Base-by-base conservation (phyloP, 2,113 vertebrate species). In the Sterna hirundo region DNA sequence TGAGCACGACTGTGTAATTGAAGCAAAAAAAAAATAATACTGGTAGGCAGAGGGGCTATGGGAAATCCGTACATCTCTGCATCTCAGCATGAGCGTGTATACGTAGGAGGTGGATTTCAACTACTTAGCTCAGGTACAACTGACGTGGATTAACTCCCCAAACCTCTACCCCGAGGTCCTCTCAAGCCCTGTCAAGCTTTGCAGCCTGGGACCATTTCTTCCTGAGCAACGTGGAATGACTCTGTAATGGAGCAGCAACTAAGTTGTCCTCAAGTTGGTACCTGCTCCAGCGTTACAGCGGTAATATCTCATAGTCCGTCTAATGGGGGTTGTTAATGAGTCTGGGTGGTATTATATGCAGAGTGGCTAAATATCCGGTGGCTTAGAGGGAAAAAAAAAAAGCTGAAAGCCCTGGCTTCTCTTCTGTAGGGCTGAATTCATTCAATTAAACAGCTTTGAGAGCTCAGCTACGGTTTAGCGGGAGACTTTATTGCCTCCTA, bases 371-470 rank as follows among this genome's bases (percentile, higher is more conserved):
- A 98, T 98, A 98, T 98, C 98, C 97, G 90, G 97, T 95, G 93
- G 95, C 96, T 96, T 83, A 95, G 91, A 94, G 94, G 75, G 88
- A 92, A 75, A 92, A 88, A 96, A 92, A 92, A 96, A 92, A 89
- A 91, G 94, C 94, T 97, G 98, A 96, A 97, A 98, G 97, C 90
- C 95, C 86, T 64, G 92, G 95, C 97, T 97, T 96, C 97, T 96
- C 97, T 97, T 98, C 98, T 98, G 88, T 88, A 88, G 97, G 86
- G 95, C 92, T 98, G 97, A 97, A 98, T 97, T 97, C 95, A 98
- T 98, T 98, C 98, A 96, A 97, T 98, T 97, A 98, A 97, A 98
- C 95, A 96, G 97, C 96, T 97, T 97, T 97, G 96, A 97, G 94
- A 96, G 97, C 97, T 97, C 97, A 68, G 76, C 95, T 90, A 94